Percentiles rank a stretch among this genome's conserved stretches.
Evolutionary conservation across 1,140 invertebrate genomes (phyloP).

Genomic region (Phortica variegata): DNA sequence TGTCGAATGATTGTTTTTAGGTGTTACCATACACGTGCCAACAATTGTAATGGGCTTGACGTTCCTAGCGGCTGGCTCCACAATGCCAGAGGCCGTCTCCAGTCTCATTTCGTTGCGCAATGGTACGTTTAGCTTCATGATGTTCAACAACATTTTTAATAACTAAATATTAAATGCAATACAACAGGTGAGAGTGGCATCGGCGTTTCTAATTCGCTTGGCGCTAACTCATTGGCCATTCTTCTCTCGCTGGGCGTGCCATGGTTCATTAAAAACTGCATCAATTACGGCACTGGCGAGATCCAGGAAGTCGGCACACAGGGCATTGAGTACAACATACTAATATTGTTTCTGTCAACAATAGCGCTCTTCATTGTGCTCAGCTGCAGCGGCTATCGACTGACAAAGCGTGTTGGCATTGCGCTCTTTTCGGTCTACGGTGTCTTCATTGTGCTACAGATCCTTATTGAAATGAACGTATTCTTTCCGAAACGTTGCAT

Average conservation of each 20-base stretch:
- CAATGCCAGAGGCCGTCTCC: slow-evolving; percentile 84
- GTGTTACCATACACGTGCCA: slow-evolving; percentile 73
- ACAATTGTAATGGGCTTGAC: slow-evolving; percentile 90
- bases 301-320: slow-evolving; percentile 53
- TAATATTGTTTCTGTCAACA: slow-evolving; percentile 63
- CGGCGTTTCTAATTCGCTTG: slow-evolving; percentile 81
- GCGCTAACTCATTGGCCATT: slow-evolving; percentile 83
- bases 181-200: slow-evolving; percentile 76
- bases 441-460: slow-evolving; percentile 58
- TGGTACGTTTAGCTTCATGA: slow-evolving; percentile 62
- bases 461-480: slow-evolving; percentile 55
- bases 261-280: slow-evolving; percentile 75
- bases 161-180: too few species aligned
- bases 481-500: slow-evolving; percentile 45
- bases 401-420: slow-evolving; percentile 64
- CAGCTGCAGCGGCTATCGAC: slow-evolving; percentile 61
- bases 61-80: slow-evolving; percentile 82
- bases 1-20: slow-evolving; percentile 52
- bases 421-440: slow-evolving; percentile 65
- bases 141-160: too few species aligned
- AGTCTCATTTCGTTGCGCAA: slow-evolving; percentile 78
- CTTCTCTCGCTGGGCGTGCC: slow-evolving; percentile 81
- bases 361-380: slow-evolving; percentile 62
- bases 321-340: slow-evolving; percentile 65
- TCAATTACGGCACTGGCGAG: slow-evolving; percentile 42